These are phyloP conservation scores for Poicephalus meyeri DNA, from an alignment of 2,113 vertebrate genomes.

Conservation along the genomic window DNA sequence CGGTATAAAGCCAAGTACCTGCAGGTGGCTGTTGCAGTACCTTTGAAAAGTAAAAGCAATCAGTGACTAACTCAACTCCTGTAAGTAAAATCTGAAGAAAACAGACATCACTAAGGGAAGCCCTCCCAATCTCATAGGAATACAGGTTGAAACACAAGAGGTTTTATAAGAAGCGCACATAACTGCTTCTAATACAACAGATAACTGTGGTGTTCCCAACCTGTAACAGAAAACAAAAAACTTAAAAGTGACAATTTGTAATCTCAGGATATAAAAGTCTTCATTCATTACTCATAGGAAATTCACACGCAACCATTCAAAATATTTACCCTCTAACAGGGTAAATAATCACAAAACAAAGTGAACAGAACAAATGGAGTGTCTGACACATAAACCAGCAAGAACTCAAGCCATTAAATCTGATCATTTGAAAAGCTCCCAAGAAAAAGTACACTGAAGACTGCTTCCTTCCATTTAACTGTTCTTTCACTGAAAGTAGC, in stretches of 20 bases:
- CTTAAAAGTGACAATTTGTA: neutral
- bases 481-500: neutral
- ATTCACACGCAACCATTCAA: neutral
- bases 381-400: neutral
- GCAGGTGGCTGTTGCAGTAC: constrained; percentile 99
- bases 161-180: neutral
- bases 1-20: constrained; percentile 98
- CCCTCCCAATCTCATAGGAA: neutral
- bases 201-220: neutral
- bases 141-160: neutral
- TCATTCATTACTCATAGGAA: neutral
- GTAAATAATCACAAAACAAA: neutral
- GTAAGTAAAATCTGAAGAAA: neutral
- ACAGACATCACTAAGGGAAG: neutral
- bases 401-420: neutral
- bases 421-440: neutral
- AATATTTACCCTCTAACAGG: neutral
- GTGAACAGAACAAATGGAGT: neutral
- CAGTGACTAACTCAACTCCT: neutral
- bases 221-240: neutral
- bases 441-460: neutral
- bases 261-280: neutral
- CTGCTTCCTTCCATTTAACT: neutral
- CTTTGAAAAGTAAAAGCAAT: constrained; percentile 73
- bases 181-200: neutral